phyloP scores from a whole-genome alignment of 1,140 invertebrate genomes.

The Apolygus lucorum region DNA sequence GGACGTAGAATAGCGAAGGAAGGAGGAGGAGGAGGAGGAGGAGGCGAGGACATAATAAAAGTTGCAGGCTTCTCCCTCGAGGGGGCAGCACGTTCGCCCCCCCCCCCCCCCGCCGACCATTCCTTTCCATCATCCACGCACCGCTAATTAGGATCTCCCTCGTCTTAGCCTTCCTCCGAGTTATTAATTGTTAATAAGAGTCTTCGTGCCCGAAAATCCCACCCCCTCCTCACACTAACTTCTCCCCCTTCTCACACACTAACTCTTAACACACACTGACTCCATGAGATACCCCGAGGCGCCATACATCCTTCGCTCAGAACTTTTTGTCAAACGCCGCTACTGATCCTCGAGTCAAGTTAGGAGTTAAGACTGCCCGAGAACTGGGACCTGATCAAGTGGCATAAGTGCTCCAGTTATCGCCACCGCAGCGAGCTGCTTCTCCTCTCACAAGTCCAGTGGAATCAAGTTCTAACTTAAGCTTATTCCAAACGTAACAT shows the following conservation, averaged over 20 bases:
- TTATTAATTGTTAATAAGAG: conserved; percentile 15
- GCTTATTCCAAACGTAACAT: too few relatives aligned
- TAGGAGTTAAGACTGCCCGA: too few relatives aligned
- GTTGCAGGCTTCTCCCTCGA: neutral
- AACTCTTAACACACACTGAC: too few relatives aligned
- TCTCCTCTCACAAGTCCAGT: too few relatives aligned
- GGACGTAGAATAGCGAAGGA: neutral
- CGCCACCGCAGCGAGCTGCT: too few relatives aligned
- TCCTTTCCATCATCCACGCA: neutral
- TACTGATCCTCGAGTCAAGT: too few relatives aligned
- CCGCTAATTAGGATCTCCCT: neutral
- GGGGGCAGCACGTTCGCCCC: neutral
- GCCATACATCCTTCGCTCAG: neutral
- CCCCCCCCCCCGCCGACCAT: neutral
- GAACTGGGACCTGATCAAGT: too few relatives aligned
- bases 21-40: neutral
- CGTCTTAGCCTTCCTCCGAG: neutral
- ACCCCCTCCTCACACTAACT: neutral
- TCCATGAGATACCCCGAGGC: neutral
- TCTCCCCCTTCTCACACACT: too few relatives aligned
- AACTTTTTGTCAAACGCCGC: neutral
- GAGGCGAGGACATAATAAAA: conserved; percentile 3
- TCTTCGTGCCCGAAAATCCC: neutral
- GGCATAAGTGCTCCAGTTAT: too few relatives aligned
- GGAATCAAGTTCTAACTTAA: too few relatives aligned